phyloP scores from a whole-genome alignment of 2,113 vertebrate species.

The Gymnarchus niloticus region DNA sequence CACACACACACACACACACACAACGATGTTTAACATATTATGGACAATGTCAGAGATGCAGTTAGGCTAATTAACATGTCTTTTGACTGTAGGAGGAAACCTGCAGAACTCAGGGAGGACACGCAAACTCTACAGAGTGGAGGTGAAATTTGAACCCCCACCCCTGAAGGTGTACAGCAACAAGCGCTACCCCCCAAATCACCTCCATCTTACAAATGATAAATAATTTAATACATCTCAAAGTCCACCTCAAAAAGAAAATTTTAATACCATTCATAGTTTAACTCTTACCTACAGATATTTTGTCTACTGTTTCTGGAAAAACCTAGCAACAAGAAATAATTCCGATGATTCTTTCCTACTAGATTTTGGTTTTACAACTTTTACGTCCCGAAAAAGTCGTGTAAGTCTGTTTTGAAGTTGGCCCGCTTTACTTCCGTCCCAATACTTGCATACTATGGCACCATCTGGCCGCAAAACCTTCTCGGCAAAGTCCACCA shows the following conservation, averaged over 20 bases:
- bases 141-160: no score
- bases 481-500: slow-evolving; percentile 65
- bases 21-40: neutral
- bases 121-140: no score
- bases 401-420: slow-evolving; percentile 65
- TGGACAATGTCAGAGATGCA: neutral
- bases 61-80: no score
- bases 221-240: no score
- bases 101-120: no score
- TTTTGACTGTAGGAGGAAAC: no score
- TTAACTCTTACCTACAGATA: neutral
- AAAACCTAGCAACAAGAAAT: slow-evolving; percentile 74
- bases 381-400: slow-evolving; percentile 64
- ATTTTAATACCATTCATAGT: neutral
- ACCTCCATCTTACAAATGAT: no score
- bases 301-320: slow-evolving; percentile 41
- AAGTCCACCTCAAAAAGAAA: neutral
- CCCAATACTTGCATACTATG: slow-evolving; percentile 88
- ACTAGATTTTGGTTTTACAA: slow-evolving; percentile 80
- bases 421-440: slow-evolving; percentile 60
- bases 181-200: no score
- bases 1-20: neutral
- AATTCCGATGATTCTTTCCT: slow-evolving; percentile 82
- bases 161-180: no score
- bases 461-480: slow-evolving; percentile 68